A percentile compares a stretch with the other conserved stretches of the same genome.
phyloP scores from a whole-genome alignment of 2,888 invertebrate genomes.

The Phanerotoma sp. region DNA sequence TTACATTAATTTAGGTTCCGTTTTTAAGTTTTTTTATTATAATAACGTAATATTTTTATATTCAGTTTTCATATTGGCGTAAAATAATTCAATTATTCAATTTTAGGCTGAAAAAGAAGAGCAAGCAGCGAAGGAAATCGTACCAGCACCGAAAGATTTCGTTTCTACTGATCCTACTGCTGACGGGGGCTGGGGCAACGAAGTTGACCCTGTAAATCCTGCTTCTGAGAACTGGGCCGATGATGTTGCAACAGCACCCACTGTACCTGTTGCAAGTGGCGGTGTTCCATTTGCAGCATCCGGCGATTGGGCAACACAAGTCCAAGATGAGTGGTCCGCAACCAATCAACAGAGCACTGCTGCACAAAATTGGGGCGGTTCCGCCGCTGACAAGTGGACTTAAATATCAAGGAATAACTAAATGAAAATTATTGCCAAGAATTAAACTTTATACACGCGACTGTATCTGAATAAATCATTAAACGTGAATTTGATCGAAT shows the following conservation, averaged over 20 bases:
- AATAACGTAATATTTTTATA: neutral
- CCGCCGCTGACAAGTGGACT: slow-evolving; percentile 59
- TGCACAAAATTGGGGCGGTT: slow-evolving; percentile 65
- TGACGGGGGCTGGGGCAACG: slow-evolving; percentile 66
- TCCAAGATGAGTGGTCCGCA: slow-evolving; percentile 63
- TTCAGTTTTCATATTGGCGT: too few relatives aligned
- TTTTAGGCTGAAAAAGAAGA: slow-evolving; percentile 88
- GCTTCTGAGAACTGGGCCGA: slow-evolving; percentile 61
- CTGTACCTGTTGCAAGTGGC: slow-evolving; percentile 50
- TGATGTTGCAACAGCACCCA: slow-evolving; percentile 53
- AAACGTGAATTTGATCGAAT: too few relatives aligned
- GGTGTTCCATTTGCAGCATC: slow-evolving; percentile 38
- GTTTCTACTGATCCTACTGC: slow-evolving; percentile 50
- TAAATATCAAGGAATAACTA: too few relatives aligned
- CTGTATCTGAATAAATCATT: slow-evolving; percentile 27
- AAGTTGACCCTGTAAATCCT: slow-evolving; percentile 54
- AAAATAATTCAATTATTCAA: neutral
- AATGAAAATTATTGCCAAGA: too few relatives aligned
- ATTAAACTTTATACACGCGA: slow-evolving; percentile 11
- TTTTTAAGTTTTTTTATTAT: neutral
- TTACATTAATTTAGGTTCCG: neutral
- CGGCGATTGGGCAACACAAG: slow-evolving; percentile 32
- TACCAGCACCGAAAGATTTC: slow-evolving; percentile 60
- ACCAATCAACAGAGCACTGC: slow-evolving; percentile 54
- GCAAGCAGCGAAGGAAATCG: slow-evolving; percentile 81